Conservation (phyloP, 2,888 invertebrate species). For the Hoplodrina blanda region DNA sequence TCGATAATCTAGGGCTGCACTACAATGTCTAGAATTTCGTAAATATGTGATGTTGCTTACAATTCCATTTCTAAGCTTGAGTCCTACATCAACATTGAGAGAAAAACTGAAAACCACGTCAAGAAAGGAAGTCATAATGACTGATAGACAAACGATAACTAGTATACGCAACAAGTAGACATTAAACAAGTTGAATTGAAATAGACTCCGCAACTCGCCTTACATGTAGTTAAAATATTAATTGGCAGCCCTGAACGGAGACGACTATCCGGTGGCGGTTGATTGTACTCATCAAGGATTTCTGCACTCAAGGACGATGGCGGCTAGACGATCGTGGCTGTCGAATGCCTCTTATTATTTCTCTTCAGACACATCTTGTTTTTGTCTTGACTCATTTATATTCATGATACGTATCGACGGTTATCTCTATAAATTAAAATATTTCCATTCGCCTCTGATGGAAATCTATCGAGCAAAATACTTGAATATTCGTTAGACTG, state of each 20-base stretch:
- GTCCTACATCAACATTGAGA: background rate
- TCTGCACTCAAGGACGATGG: conserved; percentile 89
- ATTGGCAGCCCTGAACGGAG: conserved; percentile 86
- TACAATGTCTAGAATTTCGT: conserved; percentile 11
- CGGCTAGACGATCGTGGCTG: conserved; percentile 86
- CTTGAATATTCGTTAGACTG: conserved; percentile 66
- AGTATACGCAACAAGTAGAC: conserved; percentile 66
- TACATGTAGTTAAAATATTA: conserved; percentile 79
- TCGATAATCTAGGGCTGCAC: conserved; percentile 76
- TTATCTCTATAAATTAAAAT: conserved; percentile 88
- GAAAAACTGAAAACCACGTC: conserved; percentile 21
- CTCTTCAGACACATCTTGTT: conserved; percentile 87
- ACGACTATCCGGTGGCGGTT: conserved; percentile 89
- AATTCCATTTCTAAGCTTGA: background rate
- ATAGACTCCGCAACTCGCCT: conserved; percentile 65
- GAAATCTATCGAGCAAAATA: conserved; percentile 73
- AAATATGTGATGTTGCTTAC: background rate
- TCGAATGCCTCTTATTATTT: conserved; percentile 89
- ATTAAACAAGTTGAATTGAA: conserved; percentile 71
- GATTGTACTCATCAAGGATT: conserved; percentile 91
- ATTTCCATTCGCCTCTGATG: conserved; percentile 76
- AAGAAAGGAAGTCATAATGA: conserved; percentile 49
- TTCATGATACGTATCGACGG: conserved; percentile 88
- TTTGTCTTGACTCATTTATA: conserved; percentile 89
- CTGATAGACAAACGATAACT: conserved; percentile 65